Conservation (phyloP, 2,888 invertebrate species). For the Gerosis bhagava region DNA sequence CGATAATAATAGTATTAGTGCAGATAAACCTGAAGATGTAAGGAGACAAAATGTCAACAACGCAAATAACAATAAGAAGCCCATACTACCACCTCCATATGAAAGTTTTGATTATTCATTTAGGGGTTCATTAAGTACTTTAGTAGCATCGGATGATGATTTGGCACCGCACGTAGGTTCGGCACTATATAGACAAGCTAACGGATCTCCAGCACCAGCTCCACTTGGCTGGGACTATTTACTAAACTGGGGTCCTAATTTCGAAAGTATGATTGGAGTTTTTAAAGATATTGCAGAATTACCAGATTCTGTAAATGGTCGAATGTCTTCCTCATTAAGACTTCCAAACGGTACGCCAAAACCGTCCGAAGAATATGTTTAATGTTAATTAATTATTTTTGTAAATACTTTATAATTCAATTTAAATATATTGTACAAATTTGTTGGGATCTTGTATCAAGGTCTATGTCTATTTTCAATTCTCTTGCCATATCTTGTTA, state of each 20-base stretch:
- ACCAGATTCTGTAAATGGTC: constrained; percentile 90
- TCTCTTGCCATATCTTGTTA: constrained; percentile 77
- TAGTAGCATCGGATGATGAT: constrained; percentile 97
- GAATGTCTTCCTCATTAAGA: constrained; percentile 88
- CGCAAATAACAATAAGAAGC: constrained; percentile 81
- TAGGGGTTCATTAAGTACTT: constrained; percentile 95
- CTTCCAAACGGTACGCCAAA: constrained; percentile 91
- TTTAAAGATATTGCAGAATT: constrained; percentile 98
- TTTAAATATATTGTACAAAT: constrained; percentile 59
- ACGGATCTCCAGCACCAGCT: constrained; percentile 89
- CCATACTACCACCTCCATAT: constrained; percentile 90
- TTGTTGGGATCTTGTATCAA: constrained; percentile 78
- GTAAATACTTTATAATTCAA: constrained; percentile 38
- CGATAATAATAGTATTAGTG: constrained; percentile 93
- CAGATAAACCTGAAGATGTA: constrained; percentile 88
- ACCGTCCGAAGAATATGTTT: constrained; percentile 96
- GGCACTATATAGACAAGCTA: constrained; percentile 89
- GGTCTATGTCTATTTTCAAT: constrained; percentile 60
- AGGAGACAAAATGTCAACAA: constrained; percentile 81
- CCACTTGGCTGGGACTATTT: constrained; percentile 96
- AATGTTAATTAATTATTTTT: constrained; percentile 38
- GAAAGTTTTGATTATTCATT: constrained; percentile 97
- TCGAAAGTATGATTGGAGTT: constrained; percentile 96
- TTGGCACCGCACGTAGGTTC: constrained; percentile 91
- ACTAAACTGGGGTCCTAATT: constrained; percentile 98